phyloP scores from a whole-genome alignment of 1,140 invertebrate genomes.

The Charaxes varanes region DNA sequence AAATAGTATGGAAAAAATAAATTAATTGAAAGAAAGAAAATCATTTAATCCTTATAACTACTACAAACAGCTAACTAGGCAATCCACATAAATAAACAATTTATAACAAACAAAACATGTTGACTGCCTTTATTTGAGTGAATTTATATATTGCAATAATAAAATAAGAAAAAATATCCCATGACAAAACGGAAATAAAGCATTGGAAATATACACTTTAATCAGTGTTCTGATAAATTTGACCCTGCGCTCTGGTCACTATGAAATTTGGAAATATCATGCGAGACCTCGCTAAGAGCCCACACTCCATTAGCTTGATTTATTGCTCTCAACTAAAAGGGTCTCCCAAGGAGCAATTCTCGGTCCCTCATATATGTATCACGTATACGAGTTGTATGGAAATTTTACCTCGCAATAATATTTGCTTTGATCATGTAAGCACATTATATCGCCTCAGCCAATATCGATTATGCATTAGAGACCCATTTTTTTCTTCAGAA shows the following conservation, averaged over 20 bases:
- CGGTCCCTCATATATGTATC: slow-evolving; percentile 27
- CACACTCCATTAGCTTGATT: slow-evolving; percentile 60
- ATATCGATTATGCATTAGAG: slow-evolving; percentile 28
- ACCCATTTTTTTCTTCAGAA: slow-evolving; percentile 15
- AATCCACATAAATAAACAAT: too few relatives aligned
- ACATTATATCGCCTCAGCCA: slow-evolving; percentile 20
- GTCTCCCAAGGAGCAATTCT: slow-evolving; percentile 38
- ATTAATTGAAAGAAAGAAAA: too few relatives aligned
- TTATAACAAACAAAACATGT: too few relatives aligned
- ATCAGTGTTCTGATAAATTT: too few relatives aligned
- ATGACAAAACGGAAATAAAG: too few relatives aligned
- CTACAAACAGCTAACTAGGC: too few relatives aligned
- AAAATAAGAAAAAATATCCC: too few relatives aligned
- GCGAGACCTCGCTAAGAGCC: slow-evolving; percentile 25
- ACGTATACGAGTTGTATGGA: slow-evolving; percentile 30
- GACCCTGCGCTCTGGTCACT: slow-evolving; percentile 34
- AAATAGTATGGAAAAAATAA: too few relatives aligned
- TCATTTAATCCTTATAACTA: too few relatives aligned
- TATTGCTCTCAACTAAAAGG: slow-evolving; percentile 56
- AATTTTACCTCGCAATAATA: slow-evolving; percentile 32
- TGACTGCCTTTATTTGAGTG: too few relatives aligned
- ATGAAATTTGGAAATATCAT: slow-evolving; percentile 50
- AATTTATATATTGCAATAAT: too few relatives aligned
- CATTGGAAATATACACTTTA: too few relatives aligned
- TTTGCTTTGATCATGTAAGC: slow-evolving; percentile 32